Evolutionary conservation across 2,797 vertebrate genomes (phyloP).

Genomic region (Tympanoctomys barrerae): DNA sequence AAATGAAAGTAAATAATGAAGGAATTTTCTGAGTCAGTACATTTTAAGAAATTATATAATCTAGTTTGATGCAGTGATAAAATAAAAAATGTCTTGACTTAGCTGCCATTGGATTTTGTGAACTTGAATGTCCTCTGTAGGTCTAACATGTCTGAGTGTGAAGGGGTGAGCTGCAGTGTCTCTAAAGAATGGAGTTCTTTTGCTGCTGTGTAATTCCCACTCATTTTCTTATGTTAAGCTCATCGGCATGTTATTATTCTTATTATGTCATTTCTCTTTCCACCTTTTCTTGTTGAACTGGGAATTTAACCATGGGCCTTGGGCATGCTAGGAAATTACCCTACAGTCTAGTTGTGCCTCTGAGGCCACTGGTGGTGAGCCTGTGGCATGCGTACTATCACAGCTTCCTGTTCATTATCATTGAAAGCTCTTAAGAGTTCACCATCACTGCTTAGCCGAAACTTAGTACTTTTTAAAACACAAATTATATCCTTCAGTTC

Average conservation of each 20-base stretch:
- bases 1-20: background rate
- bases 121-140: background rate
- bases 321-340: background rate
- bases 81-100: background rate
- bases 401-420: background rate
- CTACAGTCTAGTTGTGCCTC: background rate
- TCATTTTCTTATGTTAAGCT: conserved; percentile 11
- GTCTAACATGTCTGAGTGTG: background rate
- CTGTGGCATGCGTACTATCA: background rate
- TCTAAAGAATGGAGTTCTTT: background rate
- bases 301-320: background rate
- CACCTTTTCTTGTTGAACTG: background rate
- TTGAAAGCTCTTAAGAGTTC: background rate
- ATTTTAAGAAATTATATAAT: conserved; percentile 29
- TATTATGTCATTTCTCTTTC: too few species aligned
- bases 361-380: background rate
- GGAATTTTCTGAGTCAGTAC: background rate
- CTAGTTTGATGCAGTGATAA: conserved; percentile 1
- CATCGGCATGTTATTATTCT: background rate
- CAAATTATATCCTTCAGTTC: background rate
- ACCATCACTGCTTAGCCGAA: background rate
- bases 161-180: background rate
- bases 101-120: background rate
- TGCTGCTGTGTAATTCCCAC: background rate
- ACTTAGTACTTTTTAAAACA: background rate